phyloP scores from a whole-genome alignment of 1,140 invertebrate species.

The Microplitis demolitor region DNA sequence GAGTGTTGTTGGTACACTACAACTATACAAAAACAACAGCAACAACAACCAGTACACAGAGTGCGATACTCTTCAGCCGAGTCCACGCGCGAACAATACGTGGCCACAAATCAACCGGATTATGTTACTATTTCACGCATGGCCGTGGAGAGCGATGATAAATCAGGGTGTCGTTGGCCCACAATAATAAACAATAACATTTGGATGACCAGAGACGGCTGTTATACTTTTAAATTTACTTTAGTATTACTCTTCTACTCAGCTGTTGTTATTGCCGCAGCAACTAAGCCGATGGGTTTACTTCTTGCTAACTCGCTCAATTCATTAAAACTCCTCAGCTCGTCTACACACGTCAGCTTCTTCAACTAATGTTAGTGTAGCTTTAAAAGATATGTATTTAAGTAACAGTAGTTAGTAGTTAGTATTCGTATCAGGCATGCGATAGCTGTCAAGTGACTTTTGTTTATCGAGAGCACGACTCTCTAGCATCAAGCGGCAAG shows the following conservation, averaged over 20 bases:
- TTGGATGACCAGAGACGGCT: slow-evolving; percentile 41
- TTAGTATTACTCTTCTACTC: slow-evolving; percentile 2
- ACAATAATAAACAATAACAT: slow-evolving; percentile 55
- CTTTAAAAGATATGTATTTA: not conserved
- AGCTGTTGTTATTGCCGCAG: no score
- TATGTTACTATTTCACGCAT: slow-evolving; percentile 60
- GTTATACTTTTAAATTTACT: slow-evolving; percentile 22
- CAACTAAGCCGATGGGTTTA: no score
- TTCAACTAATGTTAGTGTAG: not conserved
- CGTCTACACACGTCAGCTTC: no score
- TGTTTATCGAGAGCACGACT: slow-evolving; percentile 4
- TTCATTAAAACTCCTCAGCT: not conserved
- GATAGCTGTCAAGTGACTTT: not conserved
- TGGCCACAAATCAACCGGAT: slow-evolving; percentile 59
- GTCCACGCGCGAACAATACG: slow-evolving; percentile 52
- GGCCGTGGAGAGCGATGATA: slow-evolving; percentile 49
- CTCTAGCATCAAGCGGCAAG: not conserved
- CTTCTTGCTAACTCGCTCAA: slow-evolving; percentile 4
- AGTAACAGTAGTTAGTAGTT: no score
- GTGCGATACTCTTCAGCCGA: slow-evolving; percentile 38
- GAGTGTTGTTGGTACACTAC: no score
- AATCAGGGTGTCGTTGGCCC: slow-evolving; percentile 54
- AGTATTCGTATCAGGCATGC: not conserved
- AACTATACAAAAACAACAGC: not conserved
- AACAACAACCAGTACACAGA: not conserved